Percentiles rank a stretch among this genome's conserved stretches.
phyloP scores from a whole-genome alignment of 2,888 invertebrate genomes.

The Sarcophaga carnaria region DNA sequence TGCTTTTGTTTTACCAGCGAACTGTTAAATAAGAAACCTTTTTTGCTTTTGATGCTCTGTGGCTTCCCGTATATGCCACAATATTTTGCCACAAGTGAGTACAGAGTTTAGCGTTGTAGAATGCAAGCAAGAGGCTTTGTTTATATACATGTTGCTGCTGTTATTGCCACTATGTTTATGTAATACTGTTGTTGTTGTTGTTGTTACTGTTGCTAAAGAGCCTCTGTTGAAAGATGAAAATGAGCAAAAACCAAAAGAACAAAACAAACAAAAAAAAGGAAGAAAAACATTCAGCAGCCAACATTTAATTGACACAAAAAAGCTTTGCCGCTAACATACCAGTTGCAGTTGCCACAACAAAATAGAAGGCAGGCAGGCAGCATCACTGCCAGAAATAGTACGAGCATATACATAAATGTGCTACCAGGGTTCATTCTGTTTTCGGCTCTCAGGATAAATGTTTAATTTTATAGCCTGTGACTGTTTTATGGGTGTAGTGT shows the following conservation, averaged over 20 bases:
- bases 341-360: constrained; percentile 58
- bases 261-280: no score
- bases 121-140: constrained; percentile 16
- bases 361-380: constrained; percentile 7
- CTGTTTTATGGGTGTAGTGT: constrained; percentile 67
- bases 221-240: constrained; percentile 33
- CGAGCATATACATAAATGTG: constrained; percentile 22
- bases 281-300: background rate
- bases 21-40: constrained; percentile 73
- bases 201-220: constrained; percentile 11
- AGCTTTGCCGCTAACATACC: constrained; percentile 80
- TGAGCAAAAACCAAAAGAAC: constrained; percentile 37
- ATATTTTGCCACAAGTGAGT: constrained; percentile 40
- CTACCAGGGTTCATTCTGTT: constrained; percentile 46
- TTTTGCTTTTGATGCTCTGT: constrained; percentile 15
- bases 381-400: constrained; percentile 31
- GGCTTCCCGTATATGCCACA: constrained; percentile 16
- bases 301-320: constrained; percentile 81
- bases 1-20: background rate
- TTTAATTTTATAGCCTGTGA: constrained; percentile 63
- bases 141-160: constrained; percentile 62
- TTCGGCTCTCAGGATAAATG: constrained; percentile 56
- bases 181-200: constrained; percentile 17
- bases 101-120: constrained; percentile 2
- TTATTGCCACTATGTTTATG: constrained; percentile 53